phyloP scores from a whole-genome alignment of 2,888 invertebrate genomes.

The Aporophyla lueneburgensis region DNA sequence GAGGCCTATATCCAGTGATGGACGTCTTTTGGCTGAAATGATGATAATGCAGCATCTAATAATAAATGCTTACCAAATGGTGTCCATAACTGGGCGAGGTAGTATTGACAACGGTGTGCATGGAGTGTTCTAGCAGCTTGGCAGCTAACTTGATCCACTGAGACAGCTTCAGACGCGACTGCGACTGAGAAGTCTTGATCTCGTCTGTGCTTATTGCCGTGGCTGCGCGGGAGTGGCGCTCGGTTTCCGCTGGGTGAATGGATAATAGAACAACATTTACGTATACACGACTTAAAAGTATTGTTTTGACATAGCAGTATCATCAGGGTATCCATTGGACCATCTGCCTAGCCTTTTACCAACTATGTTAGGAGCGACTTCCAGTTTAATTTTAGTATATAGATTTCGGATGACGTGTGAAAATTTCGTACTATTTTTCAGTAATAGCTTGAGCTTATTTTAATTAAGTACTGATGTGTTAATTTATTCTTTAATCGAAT shows the following conservation, averaged over 20 bases:
- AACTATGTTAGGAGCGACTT: neutral
- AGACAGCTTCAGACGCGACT: constrained; percentile 74
- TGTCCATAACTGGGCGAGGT: constrained; percentile 83
- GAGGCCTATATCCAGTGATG: too few relatives aligned
- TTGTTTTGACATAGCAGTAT: neutral
- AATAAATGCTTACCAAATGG: constrained; percentile 77
- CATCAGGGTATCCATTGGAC: too few relatives aligned
- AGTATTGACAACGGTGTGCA: constrained; percentile 70
- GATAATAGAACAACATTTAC: neutral
- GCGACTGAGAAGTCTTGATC: constrained; percentile 75
- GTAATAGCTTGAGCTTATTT: too few relatives aligned
- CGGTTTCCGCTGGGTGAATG: constrained; percentile 76
- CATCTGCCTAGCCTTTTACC: neutral
- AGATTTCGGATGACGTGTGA: neutral
- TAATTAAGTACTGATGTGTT: too few relatives aligned
- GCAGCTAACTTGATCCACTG: constrained; percentile 73
- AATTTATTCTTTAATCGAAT: too few relatives aligned
- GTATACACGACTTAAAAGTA: neutral
- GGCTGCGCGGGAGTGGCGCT: constrained; percentile 70
- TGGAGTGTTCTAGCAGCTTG: constrained; percentile 68
- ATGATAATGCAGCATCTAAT: too few relatives aligned
- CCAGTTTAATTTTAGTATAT: neutral
- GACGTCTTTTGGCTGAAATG: too few relatives aligned
- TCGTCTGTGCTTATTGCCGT: constrained; percentile 72
- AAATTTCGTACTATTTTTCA: neutral